Conservation (phyloP, 2,888 invertebrate genomes). For the Hydriomena furcata region DNA sequence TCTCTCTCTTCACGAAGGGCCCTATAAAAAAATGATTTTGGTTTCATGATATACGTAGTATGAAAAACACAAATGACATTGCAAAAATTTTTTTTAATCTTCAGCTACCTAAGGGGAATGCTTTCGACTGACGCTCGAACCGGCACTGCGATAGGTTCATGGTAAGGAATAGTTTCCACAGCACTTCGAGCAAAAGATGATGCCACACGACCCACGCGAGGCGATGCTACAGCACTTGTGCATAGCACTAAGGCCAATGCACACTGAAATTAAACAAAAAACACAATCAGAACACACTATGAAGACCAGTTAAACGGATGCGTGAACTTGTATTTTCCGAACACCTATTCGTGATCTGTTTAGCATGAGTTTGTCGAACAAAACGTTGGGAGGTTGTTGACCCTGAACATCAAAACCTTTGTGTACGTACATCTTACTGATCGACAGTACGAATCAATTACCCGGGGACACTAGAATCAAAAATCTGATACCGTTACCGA, state of each 20-base stretch:
- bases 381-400: slow-evolving; percentile 63
- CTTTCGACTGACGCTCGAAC: slow-evolving; percentile 91
- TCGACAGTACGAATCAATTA: slow-evolving; percentile 64
- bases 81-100: neutral
- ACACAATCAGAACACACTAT: slow-evolving; percentile 1
- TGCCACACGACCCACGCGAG: slow-evolving; percentile 54
- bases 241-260: slow-evolving; percentile 54
- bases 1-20: slow-evolving; percentile 69
- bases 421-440: slow-evolving; percentile 49
- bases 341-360: slow-evolving; percentile 49
- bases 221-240: slow-evolving; percentile 56
- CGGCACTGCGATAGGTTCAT: slow-evolving; percentile 78
- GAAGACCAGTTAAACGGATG: slow-evolving; percentile 2
- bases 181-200: slow-evolving; percentile 61
- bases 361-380: slow-evolving; percentile 62
- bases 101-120: slow-evolving; percentile 80
- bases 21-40: slow-evolving; percentile 38
- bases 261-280: slow-evolving; percentile 48
- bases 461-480: slow-evolving; percentile 57
- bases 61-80: no score
- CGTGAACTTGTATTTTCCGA: slow-evolving; percentile 34
- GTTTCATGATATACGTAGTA: no score
- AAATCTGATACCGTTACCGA: slow-evolving; percentile 53
- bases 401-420: slow-evolving; percentile 59
- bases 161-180: slow-evolving; percentile 69